A percentile compares a stretch with the other conserved stretches of the same genome.
phyloP scores from a whole-genome alignment of 2,888 invertebrate species.

The Pandemis corylana region DNA sequence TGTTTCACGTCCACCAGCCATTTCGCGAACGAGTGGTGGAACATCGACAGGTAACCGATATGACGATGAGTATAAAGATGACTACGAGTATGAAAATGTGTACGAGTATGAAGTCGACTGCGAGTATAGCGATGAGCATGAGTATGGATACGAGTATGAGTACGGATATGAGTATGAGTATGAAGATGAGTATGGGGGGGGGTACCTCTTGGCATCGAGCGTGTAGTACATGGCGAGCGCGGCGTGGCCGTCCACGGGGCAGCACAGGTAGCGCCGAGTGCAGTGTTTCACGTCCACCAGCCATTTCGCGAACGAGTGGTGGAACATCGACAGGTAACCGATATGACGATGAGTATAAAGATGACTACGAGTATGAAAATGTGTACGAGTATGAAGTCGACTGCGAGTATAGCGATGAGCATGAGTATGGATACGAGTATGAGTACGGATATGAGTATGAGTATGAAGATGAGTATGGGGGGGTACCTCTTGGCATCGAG shows the following conservation, averaged over 20 bases:
- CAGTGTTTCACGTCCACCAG: constrained; percentile 98
- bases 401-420: not conserved
- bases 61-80: too few species aligned
- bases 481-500: constrained; percentile 86
- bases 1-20: constrained; percentile 99
- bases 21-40: constrained; percentile 97
- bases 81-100: too few species aligned
- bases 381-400: too few species aligned
- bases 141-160: not conserved
- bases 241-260: constrained; percentile 94
- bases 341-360: constrained; percentile 51
- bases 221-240: constrained; percentile 94
- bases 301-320: constrained; percentile 98
- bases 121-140: not conserved
- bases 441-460: not conserved
- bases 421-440: not conserved
- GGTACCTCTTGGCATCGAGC: constrained; percentile 86
- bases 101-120: too few species aligned
- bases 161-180: not conserved
- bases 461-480: not conserved
- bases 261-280: constrained; percentile 96
- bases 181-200: not conserved
- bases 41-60: constrained; percentile 88
- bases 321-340: constrained; percentile 91
- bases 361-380: too few species aligned